Evolutionary conservation across 64 coral and sea anemone genomes (phyloP), one percentile per base, ranked within the genome.

Genomic region (Stichodactyla mertensii): DNA sequence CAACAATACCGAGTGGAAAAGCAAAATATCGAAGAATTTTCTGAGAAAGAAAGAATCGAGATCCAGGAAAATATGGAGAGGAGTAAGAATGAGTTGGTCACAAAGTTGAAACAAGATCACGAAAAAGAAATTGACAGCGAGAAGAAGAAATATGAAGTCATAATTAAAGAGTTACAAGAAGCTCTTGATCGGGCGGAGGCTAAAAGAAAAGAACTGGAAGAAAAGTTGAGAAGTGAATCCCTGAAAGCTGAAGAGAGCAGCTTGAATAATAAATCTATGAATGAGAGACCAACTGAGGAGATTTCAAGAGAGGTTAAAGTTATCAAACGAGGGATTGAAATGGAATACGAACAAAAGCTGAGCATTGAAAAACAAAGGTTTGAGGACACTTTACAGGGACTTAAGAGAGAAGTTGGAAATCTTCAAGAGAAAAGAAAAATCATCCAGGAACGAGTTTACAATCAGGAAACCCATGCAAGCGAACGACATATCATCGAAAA

Each of bases 361-460:
- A 83, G 79, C 26, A 84, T 84, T 4, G 91, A 97, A 55, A 97
- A 97, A 83, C 67, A 64, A 13, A 92, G 86, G 62, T 97, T 93
- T 88, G 94, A 97, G 61, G 94, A 97, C 61, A 97, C 91, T 70
- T 74, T 97, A 77, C 91, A 93, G 20, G 88, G 88, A 26, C 64
- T 97, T 54, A 55, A 88, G 16, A 56, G 82, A 26, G 94, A 97
- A 55, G 86, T 97, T 22, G 80, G 92, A 53, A 97, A 70, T 64
- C 77, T 97, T 23, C 94, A 97, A 80, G 94, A 97, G 57, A 97
- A 97, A 69, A 89, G 94, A 23, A 90, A 83, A 55, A n/a, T 97
- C 13, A 97, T 97, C 69, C 94, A 97, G 93, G 94, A 97, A 51
- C 88, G 92, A 51, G 60, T 97, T 31, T 93, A 97, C 56, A 93